Evolutionary conservation across 1,140 invertebrate genomes (phyloP), one percentile per base, ranked within the genome.

Genomic region (Maniola jurtina): DNA sequence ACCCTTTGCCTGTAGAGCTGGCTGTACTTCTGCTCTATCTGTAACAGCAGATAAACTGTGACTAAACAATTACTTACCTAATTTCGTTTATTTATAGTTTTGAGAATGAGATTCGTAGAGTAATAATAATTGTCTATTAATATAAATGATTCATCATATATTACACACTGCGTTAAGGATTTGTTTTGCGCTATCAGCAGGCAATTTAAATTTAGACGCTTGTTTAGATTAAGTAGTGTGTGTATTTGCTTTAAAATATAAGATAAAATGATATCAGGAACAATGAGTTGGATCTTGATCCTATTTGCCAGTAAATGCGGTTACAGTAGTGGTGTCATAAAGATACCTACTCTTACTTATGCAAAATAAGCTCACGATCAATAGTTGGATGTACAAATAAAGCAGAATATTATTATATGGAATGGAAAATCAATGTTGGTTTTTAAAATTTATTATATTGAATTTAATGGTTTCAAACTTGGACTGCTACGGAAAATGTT

Each of bases 171-270:
- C 16, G 14, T 33, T 11, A 45, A n/a, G 13, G 52, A 34, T 55
- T 34, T 34, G 52, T 55, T 34, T 55, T 11, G 13, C 16, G 9
- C n/a, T 15, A 55, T 55, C 61, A 38, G 15, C 38, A 45, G 57
- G 10, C 47, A 66, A 50, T 40, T 48, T 60, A 70, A 70, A 59
- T 48, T 48, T 40, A 68, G 48, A 61, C 35, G 54, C 48, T 69
- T 69, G 63, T 16, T 14, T 34, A 56, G 61, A 69, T 69, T 72
- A 72, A 66, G 65, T 50, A 61, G 38, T 72, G 67, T 69, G n/a
- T 72, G 40, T 45, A 16, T 48, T 63, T 55, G 66, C 66, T 62
- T 72, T 69, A 55, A 8, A 69, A 55, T 15, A 72, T 72, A 48
- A 66, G 71, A 69, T 72, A 60, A 50, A 58, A 52, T 54, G 67